A percentile compares a stretch with the other conserved stretches of the same genome.
phyloP scores from a whole-genome alignment of 2,888 invertebrate genomes.

The Spicauda simplicius region DNA sequence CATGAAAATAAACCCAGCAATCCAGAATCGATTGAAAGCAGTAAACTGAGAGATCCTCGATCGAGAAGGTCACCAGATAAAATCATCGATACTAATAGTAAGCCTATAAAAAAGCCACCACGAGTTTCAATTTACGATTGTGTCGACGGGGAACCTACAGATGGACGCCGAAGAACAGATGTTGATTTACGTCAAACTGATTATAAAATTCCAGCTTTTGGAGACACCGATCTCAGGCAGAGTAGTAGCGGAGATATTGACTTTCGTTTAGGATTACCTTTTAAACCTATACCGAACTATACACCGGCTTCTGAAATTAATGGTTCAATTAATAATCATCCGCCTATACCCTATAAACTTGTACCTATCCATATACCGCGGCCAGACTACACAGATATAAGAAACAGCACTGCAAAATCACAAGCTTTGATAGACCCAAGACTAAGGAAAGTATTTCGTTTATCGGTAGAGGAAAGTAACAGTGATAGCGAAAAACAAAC shows the following conservation, averaged over 20 bases:
- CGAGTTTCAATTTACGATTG: slow-evolving; percentile 86
- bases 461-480: slow-evolving; percentile 86
- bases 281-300: slow-evolving; percentile 92
- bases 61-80: slow-evolving; percentile 72
- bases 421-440: slow-evolving; percentile 91
- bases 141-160: slow-evolving; percentile 81
- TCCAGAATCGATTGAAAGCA: slow-evolving; percentile 46
- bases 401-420: slow-evolving; percentile 88
- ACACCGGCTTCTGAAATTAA: slow-evolving; percentile 94
- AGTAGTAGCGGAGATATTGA: slow-evolving; percentile 88
- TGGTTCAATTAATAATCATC: slow-evolving; percentile 91
- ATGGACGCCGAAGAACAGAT: slow-evolving; percentile 75
- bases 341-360: slow-evolving; percentile 89
- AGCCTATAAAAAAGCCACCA: slow-evolving; percentile 58
- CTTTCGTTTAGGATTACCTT: slow-evolving; percentile 89
- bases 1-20: slow-evolving; percentile 61
- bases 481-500: slow-evolving; percentile 84
- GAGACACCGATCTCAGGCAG: slow-evolving; percentile 87
- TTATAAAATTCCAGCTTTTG: slow-evolving; percentile 82
- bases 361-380: slow-evolving; percentile 87
- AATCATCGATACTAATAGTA: slow-evolving; percentile 54
- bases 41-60: slow-evolving; percentile 69
- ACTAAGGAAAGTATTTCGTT: slow-evolving; percentile 89
- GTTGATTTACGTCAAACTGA: slow-evolving; percentile 83
- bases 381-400: slow-evolving; percentile 90